Conservation (phyloP, 2,113 vertebrate genomes). For the Peromyscus leucopus region DNA sequence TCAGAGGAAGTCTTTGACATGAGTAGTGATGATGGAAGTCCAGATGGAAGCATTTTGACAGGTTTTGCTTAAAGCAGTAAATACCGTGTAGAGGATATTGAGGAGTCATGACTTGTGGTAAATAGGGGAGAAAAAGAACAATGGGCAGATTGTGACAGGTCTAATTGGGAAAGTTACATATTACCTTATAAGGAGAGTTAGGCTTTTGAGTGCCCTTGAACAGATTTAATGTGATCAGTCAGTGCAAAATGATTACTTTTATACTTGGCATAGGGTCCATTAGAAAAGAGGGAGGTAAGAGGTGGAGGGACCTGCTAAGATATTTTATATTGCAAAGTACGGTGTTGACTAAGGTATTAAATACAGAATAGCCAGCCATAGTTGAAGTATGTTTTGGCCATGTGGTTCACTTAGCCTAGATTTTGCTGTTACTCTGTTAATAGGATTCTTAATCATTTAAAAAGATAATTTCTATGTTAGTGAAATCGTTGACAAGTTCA, state of each 20-base stretch:
- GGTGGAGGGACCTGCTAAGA: background rate
- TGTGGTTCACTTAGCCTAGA: background rate
- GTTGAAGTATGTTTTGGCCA: slow-evolving; percentile 40
- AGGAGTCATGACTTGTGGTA: background rate
- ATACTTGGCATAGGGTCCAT: slow-evolving; percentile 1
- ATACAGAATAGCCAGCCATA: background rate
- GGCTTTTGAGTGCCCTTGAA: slow-evolving; percentile 33
- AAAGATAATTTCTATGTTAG: background rate
- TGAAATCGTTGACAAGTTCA: background rate
- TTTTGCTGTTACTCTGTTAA: background rate
- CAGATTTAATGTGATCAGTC: background rate
- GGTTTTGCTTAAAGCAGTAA: background rate
- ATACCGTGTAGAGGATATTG: background rate
- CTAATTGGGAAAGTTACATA: slow-evolving; percentile 33
- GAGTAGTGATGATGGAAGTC: background rate
- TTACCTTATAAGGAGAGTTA: background rate
- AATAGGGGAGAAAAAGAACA: background rate
- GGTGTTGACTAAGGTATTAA: background rate
- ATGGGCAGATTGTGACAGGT: slow-evolving; percentile 19
- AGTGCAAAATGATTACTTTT: background rate
- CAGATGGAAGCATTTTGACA: background rate
- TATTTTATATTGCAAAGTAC: background rate
- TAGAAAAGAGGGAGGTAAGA: background rate
- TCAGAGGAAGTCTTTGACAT: background rate
- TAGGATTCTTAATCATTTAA: background rate